Conservation (phyloP, 2,797 vertebrate genomes). For the Chaetodon trifasciatus region DNA sequence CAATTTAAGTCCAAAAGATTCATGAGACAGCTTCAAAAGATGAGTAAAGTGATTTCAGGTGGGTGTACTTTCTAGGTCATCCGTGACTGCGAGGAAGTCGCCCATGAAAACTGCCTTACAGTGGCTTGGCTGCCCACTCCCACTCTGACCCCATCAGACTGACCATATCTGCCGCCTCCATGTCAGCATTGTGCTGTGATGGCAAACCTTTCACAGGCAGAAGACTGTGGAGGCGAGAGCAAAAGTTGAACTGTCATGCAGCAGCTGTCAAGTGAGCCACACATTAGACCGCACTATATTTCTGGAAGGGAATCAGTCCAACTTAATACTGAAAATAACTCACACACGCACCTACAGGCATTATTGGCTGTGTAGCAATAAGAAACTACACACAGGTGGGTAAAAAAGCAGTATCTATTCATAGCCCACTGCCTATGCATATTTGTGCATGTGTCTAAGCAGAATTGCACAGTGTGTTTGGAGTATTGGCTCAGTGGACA, state of each 20-base stretch:
- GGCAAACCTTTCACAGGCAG: constrained; percentile 7
- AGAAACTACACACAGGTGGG: neutral
- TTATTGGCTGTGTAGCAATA: neutral
- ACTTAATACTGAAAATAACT: neutral
- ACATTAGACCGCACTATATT: neutral
- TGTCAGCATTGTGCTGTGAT: constrained; percentile 18
- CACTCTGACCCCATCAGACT: constrained; percentile 5
- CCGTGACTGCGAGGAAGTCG: constrained; percentile 32
- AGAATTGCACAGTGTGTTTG: constrained; percentile 21
- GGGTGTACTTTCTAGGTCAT: constrained; percentile 16
- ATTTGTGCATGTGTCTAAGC: constrained; percentile 9
- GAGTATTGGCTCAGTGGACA: constrained; percentile 35
- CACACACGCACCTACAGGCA: neutral
- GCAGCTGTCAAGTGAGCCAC: constrained; percentile 13
- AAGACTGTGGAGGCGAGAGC: neutral
- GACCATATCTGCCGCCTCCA: constrained; percentile 5
- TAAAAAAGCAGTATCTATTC: neutral
- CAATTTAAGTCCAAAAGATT: constrained; percentile 1
- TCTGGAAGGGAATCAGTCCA: neutral
- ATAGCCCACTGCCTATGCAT: neutral
- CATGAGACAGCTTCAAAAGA: constrained; percentile 24
- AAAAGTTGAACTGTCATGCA: neutral
- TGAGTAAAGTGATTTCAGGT: constrained; percentile 35
- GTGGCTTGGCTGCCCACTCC: constrained; percentile 21
- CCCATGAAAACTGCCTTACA: constrained; percentile 37